Base-by-base conservation (phyloP, 2,113 vertebrate species). In the Gadus chalcogrammus region DNA sequence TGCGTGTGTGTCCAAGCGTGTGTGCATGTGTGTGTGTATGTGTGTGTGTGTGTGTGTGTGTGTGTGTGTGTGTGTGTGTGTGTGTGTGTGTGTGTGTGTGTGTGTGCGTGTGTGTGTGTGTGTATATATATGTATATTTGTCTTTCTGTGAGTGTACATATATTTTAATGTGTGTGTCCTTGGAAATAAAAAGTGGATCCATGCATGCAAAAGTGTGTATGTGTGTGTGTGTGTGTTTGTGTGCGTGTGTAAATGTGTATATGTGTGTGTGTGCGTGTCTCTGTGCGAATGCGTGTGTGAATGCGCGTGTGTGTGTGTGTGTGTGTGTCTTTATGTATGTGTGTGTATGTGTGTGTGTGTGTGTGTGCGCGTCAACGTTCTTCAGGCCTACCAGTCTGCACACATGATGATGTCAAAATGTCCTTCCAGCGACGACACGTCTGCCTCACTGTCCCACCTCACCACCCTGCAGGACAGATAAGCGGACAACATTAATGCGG, bases 371-470 rank as follows among this genome's bases (percentile, higher is more conserved):
- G 60, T 53, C 20, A 27, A 20, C 15, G 69, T 53, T 69, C 71
- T 22, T 67, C 17, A 0, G 80, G 42, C 97, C 93, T 95, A 99
- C 97, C 97, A 99, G 95, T 99, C 97, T 88, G 97, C 96, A 92
- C 97, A 99, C 94, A 99, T 94, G 93, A 99, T 91, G 89, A 96
- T 91, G 91, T 99, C 96, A 92, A 98, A 99, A 93, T 95, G 94
- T 93, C 94, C 94, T 93, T 98, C 96, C 82, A 98, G 89, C 76
- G 94, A 90, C 86, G 95, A 94, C 86, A 99, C 93, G 85, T 99
- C 96, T 81, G 89, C 90, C 91, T 98, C 95, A 89, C 94, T 94
- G 95, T 99, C 97, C 97, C 97, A 99, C 92, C 95, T 94, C 88
- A 99, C 90, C 91, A 98, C 85, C 90, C 97, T 99, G 82, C 28